Percentiles rank a stretch among this genome's conserved stretches.
Evolutionary conservation across 2,888 invertebrate genomes (phyloP).

Genomic region (Parasteatoda lunata): DNA sequence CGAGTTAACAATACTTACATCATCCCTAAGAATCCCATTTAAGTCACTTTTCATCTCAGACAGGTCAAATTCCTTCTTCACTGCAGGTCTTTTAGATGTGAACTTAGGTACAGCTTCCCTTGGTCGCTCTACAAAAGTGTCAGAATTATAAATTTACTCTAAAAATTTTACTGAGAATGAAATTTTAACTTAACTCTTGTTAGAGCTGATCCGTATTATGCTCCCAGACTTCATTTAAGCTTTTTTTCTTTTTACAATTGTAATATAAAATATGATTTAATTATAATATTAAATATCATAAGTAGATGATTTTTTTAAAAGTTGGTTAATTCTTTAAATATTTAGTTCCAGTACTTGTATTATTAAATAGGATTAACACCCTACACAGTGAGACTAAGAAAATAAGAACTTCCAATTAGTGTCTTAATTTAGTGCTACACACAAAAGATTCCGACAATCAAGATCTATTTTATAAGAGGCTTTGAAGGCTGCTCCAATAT

Average conservation of each 20-base stretch:
- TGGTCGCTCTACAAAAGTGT: background rate
- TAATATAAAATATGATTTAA: too few relatives aligned
- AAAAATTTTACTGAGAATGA: background rate
- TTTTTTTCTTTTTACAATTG: background rate
- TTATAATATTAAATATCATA: too few relatives aligned
- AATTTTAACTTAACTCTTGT: background rate
- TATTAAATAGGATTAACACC: too few relatives aligned
- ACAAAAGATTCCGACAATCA: too few relatives aligned
- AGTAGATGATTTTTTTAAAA: too few relatives aligned
- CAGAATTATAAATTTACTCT: background rate
- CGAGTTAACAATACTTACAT: slow-evolving; percentile 71
- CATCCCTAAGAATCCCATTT: slow-evolving; percentile 74
- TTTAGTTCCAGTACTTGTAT: too few relatives aligned
- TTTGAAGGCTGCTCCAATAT: too few relatives aligned
- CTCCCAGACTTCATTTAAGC: background rate
- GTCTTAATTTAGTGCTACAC: too few relatives aligned
- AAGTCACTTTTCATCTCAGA: slow-evolving; percentile 74
- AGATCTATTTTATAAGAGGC: too few relatives aligned
- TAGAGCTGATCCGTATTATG: background rate
- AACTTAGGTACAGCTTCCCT: background rate
- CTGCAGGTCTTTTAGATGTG: background rate
- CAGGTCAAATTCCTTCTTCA: slow-evolving; percentile 71
- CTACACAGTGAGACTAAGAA: too few relatives aligned
- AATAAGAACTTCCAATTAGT: too few relatives aligned
- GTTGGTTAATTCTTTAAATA: too few relatives aligned